These are phyloP conservation scores for Solen grandis DNA, from an alignment of 1,140 invertebrate genomes.

Conservation along the genomic window DNA sequence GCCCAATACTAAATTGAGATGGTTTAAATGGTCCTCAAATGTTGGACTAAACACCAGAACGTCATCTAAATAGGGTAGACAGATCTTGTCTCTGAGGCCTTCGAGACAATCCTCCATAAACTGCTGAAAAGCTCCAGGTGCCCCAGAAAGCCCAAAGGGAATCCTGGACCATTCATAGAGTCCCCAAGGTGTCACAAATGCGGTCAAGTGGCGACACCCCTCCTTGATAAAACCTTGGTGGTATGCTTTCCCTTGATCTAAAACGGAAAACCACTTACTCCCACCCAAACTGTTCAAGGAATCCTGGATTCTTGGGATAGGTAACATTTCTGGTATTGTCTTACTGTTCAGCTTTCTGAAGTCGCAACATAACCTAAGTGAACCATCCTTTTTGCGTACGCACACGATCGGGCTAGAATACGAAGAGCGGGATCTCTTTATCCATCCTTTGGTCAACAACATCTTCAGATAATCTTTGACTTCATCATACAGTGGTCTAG, in stretches of 20 bases:
- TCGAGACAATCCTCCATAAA: constrained; percentile 53
- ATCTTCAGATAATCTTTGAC: constrained; percentile 50
- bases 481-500: constrained; percentile 44
- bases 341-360: constrained; percentile 49
- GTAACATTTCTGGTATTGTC: constrained; percentile 3
- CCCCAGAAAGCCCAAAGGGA: constrained; percentile 59
- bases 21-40: constrained; percentile 49
- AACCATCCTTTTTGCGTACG: constrained; percentile 49
- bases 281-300: constrained; percentile 35
- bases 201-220: constrained; percentile 54
- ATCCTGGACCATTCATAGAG: constrained; percentile 58
- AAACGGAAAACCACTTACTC: constrained; percentile 31
- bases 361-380: constrained; percentile 54
- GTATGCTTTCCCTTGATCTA: constrained; percentile 52
- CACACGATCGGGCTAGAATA: constrained; percentile 55
- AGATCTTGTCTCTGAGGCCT: constrained; percentile 39
- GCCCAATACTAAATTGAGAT: constrained; percentile 75
- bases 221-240: constrained; percentile 43
- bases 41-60: constrained; percentile 33
- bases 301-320: constrained; percentile 50
- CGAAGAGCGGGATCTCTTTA: constrained; percentile 12
- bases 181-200: constrained; percentile 53
- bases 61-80: constrained; percentile 60
- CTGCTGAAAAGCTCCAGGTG: constrained; percentile 57
- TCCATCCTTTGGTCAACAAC: constrained; percentile 31